These are phyloP conservation scores for Brassicogethes aeneus DNA, from an alignment of 2,888 invertebrate species.

Conservation along the genomic window DNA sequence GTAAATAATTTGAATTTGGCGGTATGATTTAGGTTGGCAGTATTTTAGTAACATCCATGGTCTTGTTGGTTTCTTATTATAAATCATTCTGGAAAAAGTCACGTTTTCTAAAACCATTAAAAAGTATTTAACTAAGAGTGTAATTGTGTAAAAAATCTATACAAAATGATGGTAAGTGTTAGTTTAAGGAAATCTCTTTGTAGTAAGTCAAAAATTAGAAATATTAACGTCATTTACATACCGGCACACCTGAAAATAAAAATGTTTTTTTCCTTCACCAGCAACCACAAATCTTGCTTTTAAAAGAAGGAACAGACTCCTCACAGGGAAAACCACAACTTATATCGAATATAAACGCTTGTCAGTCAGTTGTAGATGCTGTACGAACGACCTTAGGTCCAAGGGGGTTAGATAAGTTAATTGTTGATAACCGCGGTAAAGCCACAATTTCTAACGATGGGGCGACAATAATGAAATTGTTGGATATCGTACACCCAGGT, in stretches of 20 bases:
- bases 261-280: conserved; percentile 36
- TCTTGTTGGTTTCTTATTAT: neutral
- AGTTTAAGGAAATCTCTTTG: neutral
- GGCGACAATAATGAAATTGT: conserved; percentile 95
- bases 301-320: conserved; percentile 96
- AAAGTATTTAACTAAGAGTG: neutral
- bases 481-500: conserved; percentile 97
- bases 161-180: conserved; percentile 16
- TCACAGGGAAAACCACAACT: conserved; percentile 94
- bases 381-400: conserved; percentile 97
- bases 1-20: neutral
- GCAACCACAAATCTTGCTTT: conserved; percentile 96
- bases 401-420: conserved; percentile 98
- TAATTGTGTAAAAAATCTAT: neutral
- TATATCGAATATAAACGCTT: conserved; percentile 95
- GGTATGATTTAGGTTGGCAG: too few relatives aligned
- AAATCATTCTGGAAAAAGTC: neutral
- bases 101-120: neutral
- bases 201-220: neutral
- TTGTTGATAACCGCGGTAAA: conserved; percentile 82
- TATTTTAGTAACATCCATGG: neutral
- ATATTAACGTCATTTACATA: neutral
- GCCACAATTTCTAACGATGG: conserved; percentile 99
- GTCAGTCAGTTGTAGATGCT: conserved; percentile 90
- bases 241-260: neutral